Conservation (phyloP, 2,113 vertebrate species). For the Anser cygnoides region DNA sequence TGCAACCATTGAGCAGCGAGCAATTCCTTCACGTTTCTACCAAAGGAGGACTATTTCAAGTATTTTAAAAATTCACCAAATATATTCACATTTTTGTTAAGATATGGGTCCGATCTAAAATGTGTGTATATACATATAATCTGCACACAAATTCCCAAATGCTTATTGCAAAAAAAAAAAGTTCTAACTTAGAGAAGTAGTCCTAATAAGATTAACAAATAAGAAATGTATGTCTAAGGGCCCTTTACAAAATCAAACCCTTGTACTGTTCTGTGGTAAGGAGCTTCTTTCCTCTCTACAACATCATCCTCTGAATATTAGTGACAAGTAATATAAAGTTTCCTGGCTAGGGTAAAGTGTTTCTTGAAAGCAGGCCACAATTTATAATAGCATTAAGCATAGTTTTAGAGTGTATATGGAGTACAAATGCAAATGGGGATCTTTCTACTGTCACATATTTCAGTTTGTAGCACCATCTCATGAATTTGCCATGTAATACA, state of each 20-base stretch:
- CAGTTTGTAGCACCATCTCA: background rate
- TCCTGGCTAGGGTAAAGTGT: background rate
- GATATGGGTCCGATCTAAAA: background rate
- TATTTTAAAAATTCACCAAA: background rate
- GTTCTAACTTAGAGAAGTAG: background rate
- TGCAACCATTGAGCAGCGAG: background rate
- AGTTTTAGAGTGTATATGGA: background rate
- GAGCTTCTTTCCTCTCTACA: background rate
- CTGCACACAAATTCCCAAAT: background rate
- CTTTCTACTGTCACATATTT: background rate
- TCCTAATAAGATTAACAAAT: background rate
- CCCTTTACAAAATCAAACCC: background rate
- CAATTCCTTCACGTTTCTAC: background rate
- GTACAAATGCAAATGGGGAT: background rate
- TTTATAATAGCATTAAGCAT: background rate
- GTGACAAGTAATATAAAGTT: background rate
- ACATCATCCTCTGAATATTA: background rate
- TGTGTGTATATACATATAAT: background rate
- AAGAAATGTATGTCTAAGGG: background rate
- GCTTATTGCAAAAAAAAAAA: rapidly evolving
- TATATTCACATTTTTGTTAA: background rate
- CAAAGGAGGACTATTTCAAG: background rate
- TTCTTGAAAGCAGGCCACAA: background rate
- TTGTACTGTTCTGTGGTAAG: background rate
- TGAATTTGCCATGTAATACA: background rate